phyloP scores from a whole-genome alignment of 1,140 invertebrate genomes.

The Coenobita brevimanus region DNA sequence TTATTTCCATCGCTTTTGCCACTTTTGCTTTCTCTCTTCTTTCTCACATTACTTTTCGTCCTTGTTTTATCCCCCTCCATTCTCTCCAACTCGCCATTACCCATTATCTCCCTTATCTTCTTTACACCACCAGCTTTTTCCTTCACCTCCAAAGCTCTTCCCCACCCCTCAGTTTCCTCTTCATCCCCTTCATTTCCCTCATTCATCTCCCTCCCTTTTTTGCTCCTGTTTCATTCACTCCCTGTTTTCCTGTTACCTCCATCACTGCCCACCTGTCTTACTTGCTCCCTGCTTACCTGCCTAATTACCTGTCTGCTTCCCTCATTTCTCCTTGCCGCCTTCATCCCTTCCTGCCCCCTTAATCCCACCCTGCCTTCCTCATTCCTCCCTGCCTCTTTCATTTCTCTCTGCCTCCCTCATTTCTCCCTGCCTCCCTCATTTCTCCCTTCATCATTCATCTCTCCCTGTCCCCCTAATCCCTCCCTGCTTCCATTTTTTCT shows the following conservation, averaged over 20 bases:
- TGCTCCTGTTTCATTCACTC: background rate
- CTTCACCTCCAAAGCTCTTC: background rate
- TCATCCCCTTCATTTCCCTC: background rate
- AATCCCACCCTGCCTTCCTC: background rate
- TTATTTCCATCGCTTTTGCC: background rate
- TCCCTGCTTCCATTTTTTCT: no score
- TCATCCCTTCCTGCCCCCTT: background rate
- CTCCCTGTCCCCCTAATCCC: no score
- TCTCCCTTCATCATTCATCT: no score
- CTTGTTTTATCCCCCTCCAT: background rate
- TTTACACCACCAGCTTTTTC: background rate
- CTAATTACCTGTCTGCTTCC: background rate
- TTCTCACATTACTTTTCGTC: background rate
- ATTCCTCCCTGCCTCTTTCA: background rate
- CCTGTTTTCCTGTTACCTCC: background rate
- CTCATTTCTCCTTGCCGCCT: background rate
- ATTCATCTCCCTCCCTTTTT: background rate
- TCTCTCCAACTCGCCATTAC: background rate
- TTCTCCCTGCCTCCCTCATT: no score
- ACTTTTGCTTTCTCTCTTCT: background rate
- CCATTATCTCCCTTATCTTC: background rate
- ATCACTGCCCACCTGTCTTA: background rate
- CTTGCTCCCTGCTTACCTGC: background rate
- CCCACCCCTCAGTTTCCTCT: no score
- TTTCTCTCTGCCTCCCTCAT: background rate